phyloP scores from a whole-genome alignment of 2,797 vertebrate genomes.

The Diplodus puntazzo region DNA sequence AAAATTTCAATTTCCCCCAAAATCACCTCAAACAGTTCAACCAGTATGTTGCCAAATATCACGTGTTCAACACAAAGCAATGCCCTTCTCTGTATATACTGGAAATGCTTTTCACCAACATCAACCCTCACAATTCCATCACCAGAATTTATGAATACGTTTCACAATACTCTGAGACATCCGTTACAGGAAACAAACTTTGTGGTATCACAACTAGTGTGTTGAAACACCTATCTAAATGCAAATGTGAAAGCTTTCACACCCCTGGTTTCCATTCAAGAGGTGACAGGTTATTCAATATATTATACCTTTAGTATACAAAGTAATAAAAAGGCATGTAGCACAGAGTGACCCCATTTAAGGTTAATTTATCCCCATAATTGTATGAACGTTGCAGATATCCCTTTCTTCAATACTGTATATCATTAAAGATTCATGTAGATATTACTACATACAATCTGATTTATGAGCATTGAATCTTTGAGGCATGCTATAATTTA shows the following conservation, averaged over 20 bases:
- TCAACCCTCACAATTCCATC: background rate
- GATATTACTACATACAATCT: background rate
- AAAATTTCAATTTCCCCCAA: no score
- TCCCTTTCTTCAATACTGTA: background rate
- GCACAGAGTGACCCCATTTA: background rate
- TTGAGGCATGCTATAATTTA: background rate
- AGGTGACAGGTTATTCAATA: background rate
- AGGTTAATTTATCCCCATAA: background rate
- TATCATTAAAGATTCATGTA: background rate
- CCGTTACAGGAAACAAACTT: constrained; percentile 58
- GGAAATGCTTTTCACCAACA: background rate
- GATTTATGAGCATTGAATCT: background rate
- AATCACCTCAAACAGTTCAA: no score
- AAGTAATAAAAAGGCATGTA: background rate
- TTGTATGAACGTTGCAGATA: background rate
- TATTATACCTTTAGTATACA: background rate
- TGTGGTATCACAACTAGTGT: constrained; percentile 17
- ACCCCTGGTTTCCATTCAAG: constrained; percentile 13
- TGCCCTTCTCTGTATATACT: background rate
- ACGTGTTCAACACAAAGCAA: no score
- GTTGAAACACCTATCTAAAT: constrained; percentile 5
- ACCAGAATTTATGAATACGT: constrained; percentile 10
- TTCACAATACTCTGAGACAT: background rate
- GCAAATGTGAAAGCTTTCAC: background rate
- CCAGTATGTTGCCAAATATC: no score